Conservation (phyloP, 53 echinoderm and acorn worm genomes). For the Holothuria leucospilota region DNA sequence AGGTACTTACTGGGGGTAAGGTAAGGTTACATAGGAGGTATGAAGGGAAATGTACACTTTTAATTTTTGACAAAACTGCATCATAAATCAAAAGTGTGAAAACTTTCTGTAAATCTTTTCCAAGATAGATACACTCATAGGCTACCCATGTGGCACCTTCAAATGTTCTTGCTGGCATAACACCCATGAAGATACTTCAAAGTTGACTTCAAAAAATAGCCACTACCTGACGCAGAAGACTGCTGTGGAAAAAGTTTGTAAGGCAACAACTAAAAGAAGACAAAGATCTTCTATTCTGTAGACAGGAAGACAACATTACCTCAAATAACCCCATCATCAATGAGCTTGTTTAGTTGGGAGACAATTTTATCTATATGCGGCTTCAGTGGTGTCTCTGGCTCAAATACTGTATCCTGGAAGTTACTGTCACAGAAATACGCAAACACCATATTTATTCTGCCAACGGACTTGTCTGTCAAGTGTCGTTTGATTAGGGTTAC, state of each 20-base stretch:
- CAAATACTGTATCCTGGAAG: constrained; percentile 92
- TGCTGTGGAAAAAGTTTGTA: neutral
- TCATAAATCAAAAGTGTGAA: too few species aligned
- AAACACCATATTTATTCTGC: constrained; percentile 86
- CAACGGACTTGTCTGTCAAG: constrained; percentile 86
- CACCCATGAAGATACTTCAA: too few species aligned
- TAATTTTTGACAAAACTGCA: too few species aligned
- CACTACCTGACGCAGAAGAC: too few species aligned
- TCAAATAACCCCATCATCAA: constrained; percentile 88
- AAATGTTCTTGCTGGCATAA: too few species aligned
- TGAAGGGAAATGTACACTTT: too few species aligned
- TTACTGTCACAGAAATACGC: constrained; percentile 85
- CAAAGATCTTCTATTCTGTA: neutral
- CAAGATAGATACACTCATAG: too few species aligned
- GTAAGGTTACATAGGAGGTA: too few species aligned
- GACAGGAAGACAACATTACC: neutral
- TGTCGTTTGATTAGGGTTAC: constrained; percentile 75
- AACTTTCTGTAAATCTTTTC: too few species aligned
- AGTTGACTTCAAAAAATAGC: too few species aligned
- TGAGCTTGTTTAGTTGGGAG: constrained; percentile 82
- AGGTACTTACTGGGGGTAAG: too few species aligned
- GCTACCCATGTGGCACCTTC: too few species aligned
- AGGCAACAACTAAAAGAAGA: constrained; percentile 44
- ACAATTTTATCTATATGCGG: constrained; percentile 76
- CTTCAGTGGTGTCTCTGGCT: constrained; percentile 80